These are phyloP conservation scores for Crenichthys baileyi DNA, from an alignment of 2,797 vertebrate species.

Conservation along the genomic window DNA sequence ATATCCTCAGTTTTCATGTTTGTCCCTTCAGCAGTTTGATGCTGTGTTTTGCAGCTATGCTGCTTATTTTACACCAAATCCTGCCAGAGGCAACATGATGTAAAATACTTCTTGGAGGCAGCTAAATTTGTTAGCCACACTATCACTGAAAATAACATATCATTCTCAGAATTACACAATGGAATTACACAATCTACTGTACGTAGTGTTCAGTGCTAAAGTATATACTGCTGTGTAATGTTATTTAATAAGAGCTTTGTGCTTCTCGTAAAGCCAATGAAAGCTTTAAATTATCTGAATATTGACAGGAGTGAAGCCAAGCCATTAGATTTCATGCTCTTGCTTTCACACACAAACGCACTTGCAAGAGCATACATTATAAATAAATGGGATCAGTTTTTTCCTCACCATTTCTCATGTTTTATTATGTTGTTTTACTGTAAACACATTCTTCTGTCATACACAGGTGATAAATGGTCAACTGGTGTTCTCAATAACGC, in stretches of 20 bases:
- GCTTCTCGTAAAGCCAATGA: background rate
- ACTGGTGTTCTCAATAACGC: slow-evolving; percentile 90
- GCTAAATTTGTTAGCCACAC: slow-evolving; percentile 7
- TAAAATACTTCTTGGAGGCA: slow-evolving; percentile 10
- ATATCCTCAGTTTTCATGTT: background rate
- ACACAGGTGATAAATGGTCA: slow-evolving; percentile 89
- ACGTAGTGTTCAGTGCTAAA: slow-evolving; percentile 1
- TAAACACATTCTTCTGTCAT: background rate
- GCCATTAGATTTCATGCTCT: slow-evolving; percentile 28
- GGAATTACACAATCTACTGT: too few species aligned
- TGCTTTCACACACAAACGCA: background rate
- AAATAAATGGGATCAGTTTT: background rate
- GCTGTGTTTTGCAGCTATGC: slow-evolving; percentile 18
- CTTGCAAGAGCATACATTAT: background rate
- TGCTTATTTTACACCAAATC: slow-evolving; percentile 16
- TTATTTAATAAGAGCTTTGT: background rate
- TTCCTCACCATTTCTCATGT: background rate
- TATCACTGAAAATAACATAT: slow-evolving; percentile 11
- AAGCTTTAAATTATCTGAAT: slow-evolving; percentile 6
- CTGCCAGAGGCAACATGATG: background rate
- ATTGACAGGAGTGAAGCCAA: slow-evolving; percentile 7
- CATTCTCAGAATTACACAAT: background rate
- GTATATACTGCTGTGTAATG: background rate
- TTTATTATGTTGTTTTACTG: background rate
- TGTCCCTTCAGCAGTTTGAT: background rate